Percentiles rank a stretch among this genome's conserved stretches.
phyloP scores from a whole-genome alignment of 2,113 vertebrate species.

The Ondatra zibethicus region DNA sequence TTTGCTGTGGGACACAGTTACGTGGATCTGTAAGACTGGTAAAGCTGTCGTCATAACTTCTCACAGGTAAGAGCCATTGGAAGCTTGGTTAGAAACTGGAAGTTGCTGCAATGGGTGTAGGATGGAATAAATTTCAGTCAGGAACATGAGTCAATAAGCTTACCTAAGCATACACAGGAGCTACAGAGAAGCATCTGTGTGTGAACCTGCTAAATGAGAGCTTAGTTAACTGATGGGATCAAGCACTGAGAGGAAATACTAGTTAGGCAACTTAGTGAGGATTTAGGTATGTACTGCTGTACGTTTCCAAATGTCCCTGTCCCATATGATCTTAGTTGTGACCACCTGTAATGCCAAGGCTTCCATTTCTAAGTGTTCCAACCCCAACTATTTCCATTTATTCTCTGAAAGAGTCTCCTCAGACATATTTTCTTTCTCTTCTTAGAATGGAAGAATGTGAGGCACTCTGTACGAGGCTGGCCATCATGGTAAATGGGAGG shows the following conservation, averaged over 20 bases:
- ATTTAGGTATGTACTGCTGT: background rate
- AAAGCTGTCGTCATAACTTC: conserved; percentile 97
- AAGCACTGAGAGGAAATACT: background rate
- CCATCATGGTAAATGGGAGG: conserved; percentile 96
- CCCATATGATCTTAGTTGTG: background rate
- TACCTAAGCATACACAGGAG: conserved; percentile 59
- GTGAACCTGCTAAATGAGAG: background rate
- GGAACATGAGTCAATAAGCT: background rate
- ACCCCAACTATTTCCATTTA: background rate
- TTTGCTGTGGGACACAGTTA: conserved; percentile 93
- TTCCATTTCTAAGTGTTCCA: background rate
- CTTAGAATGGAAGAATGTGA: conserved; percentile 94
- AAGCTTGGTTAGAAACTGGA: background rate
- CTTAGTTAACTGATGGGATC: background rate
- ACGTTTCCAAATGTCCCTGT: background rate
- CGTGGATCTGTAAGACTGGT: conserved; percentile 91
- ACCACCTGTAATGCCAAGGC: background rate
- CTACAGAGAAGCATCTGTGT: background rate
- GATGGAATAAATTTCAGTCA: background rate
- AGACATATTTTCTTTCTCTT: conserved; percentile 36
- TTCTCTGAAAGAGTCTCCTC: background rate
- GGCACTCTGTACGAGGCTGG: conserved; percentile 93
- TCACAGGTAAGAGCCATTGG: conserved; percentile 89
- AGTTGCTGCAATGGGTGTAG: background rate
- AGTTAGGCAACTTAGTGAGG: background rate